Percentiles rank a stretch among this genome's conserved stretches.
These are phyloP conservation scores for Saimiri boliviensis DNA, from an alignment of 2,113 vertebrate genomes.

Conservation along the genomic window DNA sequence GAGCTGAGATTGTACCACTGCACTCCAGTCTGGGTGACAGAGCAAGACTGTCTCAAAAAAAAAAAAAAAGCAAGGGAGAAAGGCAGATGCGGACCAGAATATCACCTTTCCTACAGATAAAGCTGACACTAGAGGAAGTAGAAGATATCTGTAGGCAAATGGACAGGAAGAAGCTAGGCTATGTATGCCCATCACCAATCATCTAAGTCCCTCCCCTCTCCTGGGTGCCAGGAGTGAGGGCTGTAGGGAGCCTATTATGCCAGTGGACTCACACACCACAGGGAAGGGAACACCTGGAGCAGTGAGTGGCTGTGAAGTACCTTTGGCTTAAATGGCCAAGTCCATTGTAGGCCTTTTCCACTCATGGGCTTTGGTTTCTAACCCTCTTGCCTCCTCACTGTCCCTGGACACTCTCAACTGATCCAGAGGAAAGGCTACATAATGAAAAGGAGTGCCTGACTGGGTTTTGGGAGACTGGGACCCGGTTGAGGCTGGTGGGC, in stretches of 20 bases:
- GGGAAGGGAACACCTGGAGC: too few relatives aligned
- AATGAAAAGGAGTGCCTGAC: not conserved
- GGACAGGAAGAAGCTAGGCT: not conserved
- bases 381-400: too few relatives aligned
- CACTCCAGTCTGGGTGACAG: too few relatives aligned
- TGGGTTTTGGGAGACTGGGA: not conserved
- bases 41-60: too few relatives aligned
- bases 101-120: not conserved
- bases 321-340: too few relatives aligned
- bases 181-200: not conserved
- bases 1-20: too few relatives aligned
- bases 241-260: not conserved
- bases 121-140: not conserved
- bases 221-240: too few relatives aligned
- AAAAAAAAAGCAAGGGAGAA: not conserved
- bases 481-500: not conserved
- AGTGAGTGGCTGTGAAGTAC: not conserved
- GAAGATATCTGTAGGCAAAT: not conserved
- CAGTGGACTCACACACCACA: not conserved
- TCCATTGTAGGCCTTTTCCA: not conserved
- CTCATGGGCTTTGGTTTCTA: not conserved
- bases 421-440: not conserved
- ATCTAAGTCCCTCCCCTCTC: not conserved
- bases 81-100: not conserved
- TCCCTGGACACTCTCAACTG: not conserved